Conservation (phyloP, 2,888 invertebrate genomes). For the Luperina nickerlii region DNA sequence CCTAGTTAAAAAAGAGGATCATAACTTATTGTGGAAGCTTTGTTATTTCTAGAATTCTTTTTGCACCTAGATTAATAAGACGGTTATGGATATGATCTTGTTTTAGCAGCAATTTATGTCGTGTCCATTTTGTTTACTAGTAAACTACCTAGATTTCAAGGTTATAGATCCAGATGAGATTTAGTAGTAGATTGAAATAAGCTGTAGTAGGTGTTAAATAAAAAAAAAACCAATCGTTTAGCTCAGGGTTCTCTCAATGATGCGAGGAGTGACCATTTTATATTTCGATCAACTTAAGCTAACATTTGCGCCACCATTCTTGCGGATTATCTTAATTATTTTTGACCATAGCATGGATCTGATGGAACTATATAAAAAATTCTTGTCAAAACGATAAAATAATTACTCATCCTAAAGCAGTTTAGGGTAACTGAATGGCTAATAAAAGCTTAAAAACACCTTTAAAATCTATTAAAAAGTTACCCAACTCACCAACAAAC, state of each 20-base stretch:
- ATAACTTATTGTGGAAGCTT: conserved; percentile 1
- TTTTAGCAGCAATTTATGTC: not conserved
- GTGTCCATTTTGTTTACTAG: not conserved
- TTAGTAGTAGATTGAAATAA: not conserved
- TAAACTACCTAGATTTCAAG: not conserved
- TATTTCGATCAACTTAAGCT: not conserved
- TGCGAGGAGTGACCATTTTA: no score
- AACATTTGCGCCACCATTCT: no score
- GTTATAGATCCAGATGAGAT: not conserved
- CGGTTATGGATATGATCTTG: not conserved
- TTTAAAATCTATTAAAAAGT: conserved; percentile 30
- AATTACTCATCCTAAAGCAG: not conserved
- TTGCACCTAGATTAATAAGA: not conserved
- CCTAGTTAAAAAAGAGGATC: conserved; percentile 6
- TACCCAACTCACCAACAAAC: conserved; percentile 76
- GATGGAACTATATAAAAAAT: not conserved
- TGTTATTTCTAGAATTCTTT: not conserved
- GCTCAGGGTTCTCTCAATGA: no score
- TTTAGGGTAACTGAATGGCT: not conserved
- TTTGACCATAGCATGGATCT: not conserved
- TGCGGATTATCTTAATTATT: fast-evolving
- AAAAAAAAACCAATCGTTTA: not conserved
- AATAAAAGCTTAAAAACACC: not conserved
- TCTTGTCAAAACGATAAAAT: not conserved
- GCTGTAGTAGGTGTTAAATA: not conserved